Conservation (phyloP, 2,113 vertebrate species). For the Oreochromis tanganicae region DNA sequence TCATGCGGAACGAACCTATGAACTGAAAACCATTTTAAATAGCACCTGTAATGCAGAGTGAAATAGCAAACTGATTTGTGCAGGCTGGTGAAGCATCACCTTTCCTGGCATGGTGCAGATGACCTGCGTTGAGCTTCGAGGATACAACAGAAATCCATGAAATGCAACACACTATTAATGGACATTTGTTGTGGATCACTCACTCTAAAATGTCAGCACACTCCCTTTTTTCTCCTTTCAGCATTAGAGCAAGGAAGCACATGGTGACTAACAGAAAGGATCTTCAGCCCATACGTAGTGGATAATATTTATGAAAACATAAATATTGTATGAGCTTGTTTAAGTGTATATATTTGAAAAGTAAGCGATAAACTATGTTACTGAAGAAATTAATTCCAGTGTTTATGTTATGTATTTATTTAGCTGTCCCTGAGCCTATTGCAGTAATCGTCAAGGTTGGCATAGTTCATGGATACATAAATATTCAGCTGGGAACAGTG, state of each 20-base stretch:
- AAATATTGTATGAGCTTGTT: background rate
- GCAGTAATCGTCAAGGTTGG: background rate
- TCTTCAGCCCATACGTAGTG: background rate
- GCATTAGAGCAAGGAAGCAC: background rate
- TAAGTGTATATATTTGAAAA: background rate
- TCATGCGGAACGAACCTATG: constrained; percentile 19
- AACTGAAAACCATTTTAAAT: constrained; percentile 3
- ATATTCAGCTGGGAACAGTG: background rate
- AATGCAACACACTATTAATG: constrained; percentile 48
- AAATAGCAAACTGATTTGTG: constrained; percentile 39
- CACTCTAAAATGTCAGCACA: constrained; percentile 65
- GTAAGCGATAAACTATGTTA: background rate
- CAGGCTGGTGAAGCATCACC: constrained; percentile 31
- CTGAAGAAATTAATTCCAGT: background rate
- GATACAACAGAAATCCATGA: constrained; percentile 30
- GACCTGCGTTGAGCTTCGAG: constrained; percentile 9
- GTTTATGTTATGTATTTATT: background rate
- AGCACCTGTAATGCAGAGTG: background rate
- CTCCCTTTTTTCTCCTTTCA: background rate
- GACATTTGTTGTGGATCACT: constrained; percentile 59
- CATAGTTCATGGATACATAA: background rate
- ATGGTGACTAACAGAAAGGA: constrained; percentile 21
- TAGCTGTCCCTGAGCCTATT: background rate
- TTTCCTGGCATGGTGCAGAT: background rate
- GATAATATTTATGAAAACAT: background rate